Conservation (phyloP, 2,888 invertebrate genomes). For the Autographa gamma region DNA sequence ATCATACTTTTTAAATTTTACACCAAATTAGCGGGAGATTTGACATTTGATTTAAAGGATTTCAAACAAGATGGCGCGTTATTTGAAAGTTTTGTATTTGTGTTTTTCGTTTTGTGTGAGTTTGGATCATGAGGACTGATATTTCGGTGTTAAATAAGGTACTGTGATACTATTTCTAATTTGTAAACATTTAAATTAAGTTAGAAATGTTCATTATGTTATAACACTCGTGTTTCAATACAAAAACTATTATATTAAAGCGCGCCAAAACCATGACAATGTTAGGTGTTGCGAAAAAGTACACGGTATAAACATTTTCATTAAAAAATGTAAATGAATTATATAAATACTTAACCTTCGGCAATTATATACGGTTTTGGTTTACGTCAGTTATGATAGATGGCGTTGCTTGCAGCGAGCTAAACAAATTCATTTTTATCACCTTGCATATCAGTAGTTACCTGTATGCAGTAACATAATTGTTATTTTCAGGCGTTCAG, state of each 20-base stretch:
- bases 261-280: constrained; percentile 1
- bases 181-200: neutral
- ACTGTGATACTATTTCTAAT: neutral
- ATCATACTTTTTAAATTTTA: constrained; percentile 22
- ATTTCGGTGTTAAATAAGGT: neutral
- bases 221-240: neutral
- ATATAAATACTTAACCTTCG: constrained; percentile 5
- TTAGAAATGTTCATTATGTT: neutral
- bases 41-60: constrained; percentile 22
- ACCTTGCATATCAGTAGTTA: constrained; percentile 27
- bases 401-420: constrained; percentile 29
- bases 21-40: constrained; percentile 31
- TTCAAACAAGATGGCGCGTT: constrained; percentile 35
- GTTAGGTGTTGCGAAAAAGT: constrained; percentile 1
- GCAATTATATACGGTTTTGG: constrained; percentile 10
- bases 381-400: constrained; percentile 27
- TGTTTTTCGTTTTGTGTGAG: neutral
- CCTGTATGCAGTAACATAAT: neutral
- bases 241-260: neutral
- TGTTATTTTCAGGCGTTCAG: neutral
- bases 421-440: constrained; percentile 12
- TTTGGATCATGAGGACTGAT: neutral
- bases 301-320: constrained; percentile 5
- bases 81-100: constrained; percentile 8
- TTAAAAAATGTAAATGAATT: constrained; percentile 1